Percentiles rank a stretch among this genome's conserved stretches.
Evolutionary conservation across 2,113 vertebrate genomes (phyloP).

Genomic region (Phylloscopus trochilus): DNA sequence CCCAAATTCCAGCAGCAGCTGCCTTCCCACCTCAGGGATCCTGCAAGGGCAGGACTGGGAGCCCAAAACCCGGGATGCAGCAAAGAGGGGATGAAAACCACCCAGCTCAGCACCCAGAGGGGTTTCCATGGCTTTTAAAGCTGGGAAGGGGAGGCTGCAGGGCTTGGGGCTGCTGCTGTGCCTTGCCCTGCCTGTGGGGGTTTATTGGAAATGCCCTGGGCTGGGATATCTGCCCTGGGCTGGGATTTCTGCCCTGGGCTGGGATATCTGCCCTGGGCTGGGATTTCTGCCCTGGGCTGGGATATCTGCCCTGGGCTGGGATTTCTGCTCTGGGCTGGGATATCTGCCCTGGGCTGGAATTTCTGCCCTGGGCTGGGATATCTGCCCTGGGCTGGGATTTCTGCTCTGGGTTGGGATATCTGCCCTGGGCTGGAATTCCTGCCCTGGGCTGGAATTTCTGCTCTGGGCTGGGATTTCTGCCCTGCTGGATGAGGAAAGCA

Average conservation of each 20-base stretch:
- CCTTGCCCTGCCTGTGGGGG: background rate
- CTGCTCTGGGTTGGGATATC: background rate
- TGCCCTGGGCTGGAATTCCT: no score
- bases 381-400: background rate
- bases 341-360: no score
- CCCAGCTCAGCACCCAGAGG: accelerated
- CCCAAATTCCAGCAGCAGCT: background rate
- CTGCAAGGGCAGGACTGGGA: background rate
- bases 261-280: background rate
- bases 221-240: background rate
- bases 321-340: background rate
- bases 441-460: background rate
- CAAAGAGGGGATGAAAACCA: accelerated
- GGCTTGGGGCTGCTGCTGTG: background rate
- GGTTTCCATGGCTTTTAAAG: background rate
- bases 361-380: no score
- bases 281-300: background rate
- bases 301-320: background rate
- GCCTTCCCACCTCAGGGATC: background rate
- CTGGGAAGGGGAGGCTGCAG: background rate
- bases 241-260: background rate
- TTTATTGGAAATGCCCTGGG: background rate
- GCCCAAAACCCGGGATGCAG: accelerated
- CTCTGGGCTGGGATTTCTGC: no score
- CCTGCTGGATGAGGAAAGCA: background rate